phyloP scores from a whole-genome alignment of 2,797 vertebrate genomes.

The Sebastes trivittatus region DNA sequence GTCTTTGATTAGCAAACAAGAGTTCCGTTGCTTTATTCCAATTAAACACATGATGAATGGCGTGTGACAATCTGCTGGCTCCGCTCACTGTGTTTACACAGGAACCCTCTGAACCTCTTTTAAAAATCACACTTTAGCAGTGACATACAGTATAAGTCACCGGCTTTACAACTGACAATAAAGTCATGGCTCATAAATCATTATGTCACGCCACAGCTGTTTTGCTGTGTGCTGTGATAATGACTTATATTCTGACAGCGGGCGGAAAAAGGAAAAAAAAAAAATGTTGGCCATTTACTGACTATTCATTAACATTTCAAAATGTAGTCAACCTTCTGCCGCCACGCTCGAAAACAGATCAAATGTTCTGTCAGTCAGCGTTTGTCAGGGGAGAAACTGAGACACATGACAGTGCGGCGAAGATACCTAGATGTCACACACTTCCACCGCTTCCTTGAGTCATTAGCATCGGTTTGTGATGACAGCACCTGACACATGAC shows the following conservation, averaged over 20 bases:
- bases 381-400: slow-evolving; percentile 39
- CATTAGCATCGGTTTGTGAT: slow-evolving; percentile 65
- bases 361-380: slow-evolving; percentile 52
- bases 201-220: slow-evolving; percentile 63
- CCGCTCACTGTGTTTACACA: slow-evolving; percentile 57
- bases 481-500: slow-evolving; percentile 68
- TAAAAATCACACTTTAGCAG: slow-evolving; percentile 57
- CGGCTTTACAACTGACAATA: slow-evolving; percentile 73
- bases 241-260: slow-evolving; percentile 64
- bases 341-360: slow-evolving; percentile 36
- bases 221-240: slow-evolving; percentile 62
- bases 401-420: slow-evolving; percentile 38
- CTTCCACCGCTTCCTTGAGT: slow-evolving; percentile 31
- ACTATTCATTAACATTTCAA: slow-evolving; percentile 56
- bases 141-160: slow-evolving; percentile 68
- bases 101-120: slow-evolving; percentile 58
- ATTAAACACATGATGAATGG: slow-evolving; percentile 73
- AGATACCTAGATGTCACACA: slow-evolving; percentile 52
- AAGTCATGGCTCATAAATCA: slow-evolving; percentile 77
- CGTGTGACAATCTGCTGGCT: slow-evolving; percentile 59
- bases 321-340: slow-evolving; percentile 43
- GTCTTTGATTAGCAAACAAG: slow-evolving; percentile 72
- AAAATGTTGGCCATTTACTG: slow-evolving; percentile 44
- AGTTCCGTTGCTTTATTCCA: slow-evolving; percentile 61
- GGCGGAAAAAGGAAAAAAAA: background rate